phyloP scores from a whole-genome alignment of 2,888 invertebrate genomes.

The Phyllotreta striolata region DNA sequence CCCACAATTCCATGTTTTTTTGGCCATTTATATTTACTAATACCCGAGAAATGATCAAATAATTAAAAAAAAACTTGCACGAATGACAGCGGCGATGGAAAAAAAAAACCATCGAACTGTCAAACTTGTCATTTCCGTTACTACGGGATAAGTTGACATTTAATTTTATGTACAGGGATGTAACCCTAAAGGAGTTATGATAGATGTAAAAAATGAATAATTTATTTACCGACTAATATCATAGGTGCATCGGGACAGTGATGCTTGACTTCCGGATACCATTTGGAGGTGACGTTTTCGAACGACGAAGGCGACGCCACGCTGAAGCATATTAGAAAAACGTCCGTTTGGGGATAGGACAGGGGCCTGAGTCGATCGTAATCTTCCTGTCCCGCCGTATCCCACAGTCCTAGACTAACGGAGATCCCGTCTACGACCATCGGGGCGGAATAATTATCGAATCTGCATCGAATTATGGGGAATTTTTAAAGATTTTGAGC shows the following conservation, averaged over 20 bases:
- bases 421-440: slow-evolving; percentile 98
- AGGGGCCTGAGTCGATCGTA: slow-evolving; percentile 95
- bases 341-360: slow-evolving; percentile 99
- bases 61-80: too few species aligned
- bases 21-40: too few species aligned
- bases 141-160: too few species aligned
- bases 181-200: too few species aligned
- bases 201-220: too few species aligned
- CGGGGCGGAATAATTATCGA: slow-evolving; percentile 98
- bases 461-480: slow-evolving; percentile 67
- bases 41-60: too few species aligned
- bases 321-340: slow-evolving; percentile 99
- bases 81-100: too few species aligned
- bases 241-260: slow-evolving; percentile 99
- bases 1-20: too few species aligned
- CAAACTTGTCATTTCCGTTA: too few species aligned
- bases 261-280: slow-evolving; percentile 99
- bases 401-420: slow-evolving; percentile 96
- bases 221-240: slow-evolving; percentile 89
- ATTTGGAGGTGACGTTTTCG: slow-evolving; percentile 99
- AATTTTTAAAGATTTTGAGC: background rate
- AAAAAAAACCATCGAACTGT: too few species aligned
- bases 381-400: slow-evolving; percentile 97
- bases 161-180: too few species aligned
- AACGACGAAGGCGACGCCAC: slow-evolving; percentile 99